These are phyloP conservation scores for Hestina assimilis DNA, from an alignment of 1,140 invertebrate genomes.

Conservation along the genomic window DNA sequence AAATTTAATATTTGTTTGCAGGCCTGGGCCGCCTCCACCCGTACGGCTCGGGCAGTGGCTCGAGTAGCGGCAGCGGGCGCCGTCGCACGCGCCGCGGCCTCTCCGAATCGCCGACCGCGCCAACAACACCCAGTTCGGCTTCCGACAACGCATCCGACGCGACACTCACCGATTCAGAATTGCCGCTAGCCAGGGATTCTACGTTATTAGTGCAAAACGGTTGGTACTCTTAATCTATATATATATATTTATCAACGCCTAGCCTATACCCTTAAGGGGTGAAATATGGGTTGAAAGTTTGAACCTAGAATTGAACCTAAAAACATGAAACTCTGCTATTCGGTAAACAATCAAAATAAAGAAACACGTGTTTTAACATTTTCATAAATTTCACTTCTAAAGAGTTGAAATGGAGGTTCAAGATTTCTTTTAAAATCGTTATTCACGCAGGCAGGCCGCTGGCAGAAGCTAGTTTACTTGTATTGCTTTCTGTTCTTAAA, in stretches of 20 bases:
- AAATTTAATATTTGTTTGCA: constrained; percentile 39
- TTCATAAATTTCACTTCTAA: no score
- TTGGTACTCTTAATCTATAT: constrained; percentile 62
- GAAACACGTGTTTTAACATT: no score
- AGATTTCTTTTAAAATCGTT: no score
- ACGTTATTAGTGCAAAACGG: constrained; percentile 89
- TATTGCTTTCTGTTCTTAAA: no score
- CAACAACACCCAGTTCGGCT: constrained; percentile 80
- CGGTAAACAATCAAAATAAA: no score
- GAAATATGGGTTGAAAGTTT: no score
- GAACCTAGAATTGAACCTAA: no score
- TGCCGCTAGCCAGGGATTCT: constrained; percentile 87
- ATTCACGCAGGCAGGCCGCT: no score
- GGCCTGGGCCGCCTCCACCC: constrained; percentile 86
- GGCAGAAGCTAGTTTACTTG: no score
- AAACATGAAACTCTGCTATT: no score
- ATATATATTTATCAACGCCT: neutral
- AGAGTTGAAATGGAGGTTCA: no score
- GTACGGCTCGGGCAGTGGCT: constrained; percentile 82
- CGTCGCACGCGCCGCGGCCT: constrained; percentile 81
- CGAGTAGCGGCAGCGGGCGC: constrained; percentile 76
- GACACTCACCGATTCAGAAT: constrained; percentile 88
- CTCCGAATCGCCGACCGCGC: constrained; percentile 85
- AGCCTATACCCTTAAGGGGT: no score
- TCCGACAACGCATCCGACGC: constrained; percentile 90